These are phyloP conservation scores for Drosophila sp. DNA, from an alignment of 1,140 invertebrate species.

Conservation along the genomic window DNA sequence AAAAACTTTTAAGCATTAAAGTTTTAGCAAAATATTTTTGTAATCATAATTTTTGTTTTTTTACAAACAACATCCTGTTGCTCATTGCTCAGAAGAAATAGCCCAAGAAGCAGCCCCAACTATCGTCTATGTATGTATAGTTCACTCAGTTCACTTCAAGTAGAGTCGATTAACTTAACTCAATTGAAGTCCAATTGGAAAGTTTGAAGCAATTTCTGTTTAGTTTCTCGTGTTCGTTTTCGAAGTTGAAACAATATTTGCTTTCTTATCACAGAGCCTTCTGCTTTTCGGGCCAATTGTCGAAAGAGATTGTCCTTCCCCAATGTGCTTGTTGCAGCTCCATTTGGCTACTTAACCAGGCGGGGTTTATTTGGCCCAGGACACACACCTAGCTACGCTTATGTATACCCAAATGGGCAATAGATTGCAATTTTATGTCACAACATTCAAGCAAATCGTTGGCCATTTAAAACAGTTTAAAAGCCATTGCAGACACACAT, in stretches of 20 bases:
- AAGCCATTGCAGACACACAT: conserved; percentile 44
- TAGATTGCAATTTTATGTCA: conserved; percentile 77
- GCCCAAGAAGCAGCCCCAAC: no score
- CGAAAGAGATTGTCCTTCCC: conserved; percentile 34
- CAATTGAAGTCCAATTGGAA: not conserved
- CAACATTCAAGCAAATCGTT: conserved; percentile 74
- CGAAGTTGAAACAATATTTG: not conserved
- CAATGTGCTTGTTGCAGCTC: conserved; percentile 44
- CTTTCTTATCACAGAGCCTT: conserved; percentile 20
- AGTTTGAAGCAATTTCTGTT: not conserved
- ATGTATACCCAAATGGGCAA: conserved; percentile 54
- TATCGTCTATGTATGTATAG: no score
- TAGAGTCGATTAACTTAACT: not conserved
- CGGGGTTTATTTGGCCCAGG: conserved; percentile 13
- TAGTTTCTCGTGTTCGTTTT: not conserved
- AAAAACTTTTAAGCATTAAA: no score
- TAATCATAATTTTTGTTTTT: no score
- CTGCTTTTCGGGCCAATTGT: conserved; percentile 17
- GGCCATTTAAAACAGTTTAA: conserved; percentile 73
- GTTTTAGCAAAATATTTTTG: no score
- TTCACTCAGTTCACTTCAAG: not conserved
- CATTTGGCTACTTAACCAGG: conserved; percentile 57
- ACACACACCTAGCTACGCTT: conserved; percentile 41
- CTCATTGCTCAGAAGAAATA: no score
- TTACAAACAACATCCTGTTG: no score